These are phyloP conservation scores for Riparia riparia DNA, from an alignment of 2,113 vertebrate genomes.

Conservation along the genomic window DNA sequence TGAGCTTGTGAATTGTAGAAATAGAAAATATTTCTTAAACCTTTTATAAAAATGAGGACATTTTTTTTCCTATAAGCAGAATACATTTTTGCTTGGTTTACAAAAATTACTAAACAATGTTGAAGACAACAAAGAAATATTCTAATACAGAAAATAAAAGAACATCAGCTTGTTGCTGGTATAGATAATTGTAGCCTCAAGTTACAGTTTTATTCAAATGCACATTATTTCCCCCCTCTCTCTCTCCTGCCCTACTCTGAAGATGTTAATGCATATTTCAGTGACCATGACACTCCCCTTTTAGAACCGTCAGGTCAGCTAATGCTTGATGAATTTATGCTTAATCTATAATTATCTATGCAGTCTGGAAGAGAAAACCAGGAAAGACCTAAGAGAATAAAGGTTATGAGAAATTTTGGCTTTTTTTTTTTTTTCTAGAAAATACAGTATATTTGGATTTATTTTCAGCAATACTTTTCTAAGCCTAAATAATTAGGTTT, in stretches of 20 bases:
- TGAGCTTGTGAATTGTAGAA: neutral
- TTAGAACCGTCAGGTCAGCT: neutral
- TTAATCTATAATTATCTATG: neutral
- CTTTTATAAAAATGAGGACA: neutral
- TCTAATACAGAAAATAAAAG: neutral
- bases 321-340: neutral
- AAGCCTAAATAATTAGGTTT: neutral
- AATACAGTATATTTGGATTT: neutral
- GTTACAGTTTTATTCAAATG: neutral
- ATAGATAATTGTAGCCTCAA: neutral
- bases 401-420: neutral
- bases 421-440: neutral
- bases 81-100: neutral
- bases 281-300: neutral
- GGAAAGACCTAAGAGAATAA: neutral
- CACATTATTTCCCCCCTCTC: neutral
- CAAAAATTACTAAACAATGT: neutral
- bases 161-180: neutral
- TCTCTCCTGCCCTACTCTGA: neutral
- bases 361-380: neutral
- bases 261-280: neutral
- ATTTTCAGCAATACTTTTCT: neutral
- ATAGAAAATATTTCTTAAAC: neutral
- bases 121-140: neutral
- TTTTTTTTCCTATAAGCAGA: neutral